Base-by-base conservation (phyloP, 2,113 vertebrate species). In the Rhinichthys klamathensis region DNA sequence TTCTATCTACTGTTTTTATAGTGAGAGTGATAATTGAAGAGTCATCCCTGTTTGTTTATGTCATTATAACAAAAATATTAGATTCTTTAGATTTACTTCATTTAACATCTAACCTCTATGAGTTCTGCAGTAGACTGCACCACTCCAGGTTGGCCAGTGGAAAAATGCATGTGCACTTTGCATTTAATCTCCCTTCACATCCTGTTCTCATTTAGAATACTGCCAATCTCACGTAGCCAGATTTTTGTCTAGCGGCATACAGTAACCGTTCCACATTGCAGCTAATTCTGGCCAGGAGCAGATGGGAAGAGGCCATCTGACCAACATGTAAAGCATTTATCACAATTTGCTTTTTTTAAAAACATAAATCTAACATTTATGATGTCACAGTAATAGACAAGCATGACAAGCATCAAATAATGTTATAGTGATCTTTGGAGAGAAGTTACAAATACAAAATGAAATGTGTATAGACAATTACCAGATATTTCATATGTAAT, bases 141-240 rank as follows among this genome's bases (percentile, higher is more conserved):
- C 35, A 25, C 21, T 79, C 12, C 3, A 4, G 56, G 35, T 61
- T 38, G 11, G 12, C 30, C 21, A 58, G 0, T 38, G 16, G 13
- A 79, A 79, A 16, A 79, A 61, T 65, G 25, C 58, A 65, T 65
- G 78, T 30, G n/a, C 78, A 80, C 38, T 80, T 65, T 65, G 18
- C 23, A 60, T 60, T 61, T 6, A 41, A 16, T 79, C 32, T 61
- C 21, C 18, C 35, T 61, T 44, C 27, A 54, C 74, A 76, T 54
- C 49, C 49, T 54, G 49, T 18, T 23, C 27, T 32, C 25, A 54
- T 76, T 54, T 32, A 76, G 49, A 76, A 30, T 10, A 32, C 72
- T 51, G 72, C 44, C 25, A 75, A 75, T 54, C 74, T 76, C 25
- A 76, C 49, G 0, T 49, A 76, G 74, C 15, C 49, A 54, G 46